Evolutionary conservation across 2,113 vertebrate species (phyloP).

Genomic region (Ptyas mucosa): DNA sequence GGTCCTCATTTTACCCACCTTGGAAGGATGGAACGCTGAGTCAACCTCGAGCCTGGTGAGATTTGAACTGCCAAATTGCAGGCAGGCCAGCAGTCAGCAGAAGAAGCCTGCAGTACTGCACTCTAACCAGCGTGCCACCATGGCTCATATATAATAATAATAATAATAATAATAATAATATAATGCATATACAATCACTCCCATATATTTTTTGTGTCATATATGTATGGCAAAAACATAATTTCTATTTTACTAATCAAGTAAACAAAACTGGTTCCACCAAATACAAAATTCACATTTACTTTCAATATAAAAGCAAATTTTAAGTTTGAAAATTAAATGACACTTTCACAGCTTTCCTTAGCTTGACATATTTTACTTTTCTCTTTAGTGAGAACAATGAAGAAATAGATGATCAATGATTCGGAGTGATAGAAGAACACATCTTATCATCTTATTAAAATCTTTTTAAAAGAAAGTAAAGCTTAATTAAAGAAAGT

Average conservation of each 20-base stretch:
- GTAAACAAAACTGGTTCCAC: neutral
- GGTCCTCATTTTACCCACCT: too few species aligned
- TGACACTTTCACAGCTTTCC: neutral
- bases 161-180: too few species aligned
- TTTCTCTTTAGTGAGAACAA: neutral
- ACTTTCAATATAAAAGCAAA: neutral
- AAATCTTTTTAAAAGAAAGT: neutral
- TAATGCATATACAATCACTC: neutral
- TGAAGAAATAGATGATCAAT: neutral
- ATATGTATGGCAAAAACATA: neutral
- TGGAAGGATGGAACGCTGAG: too few species aligned
- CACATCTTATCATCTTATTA: neutral
- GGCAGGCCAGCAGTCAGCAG: too few species aligned
- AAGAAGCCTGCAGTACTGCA: too few species aligned
- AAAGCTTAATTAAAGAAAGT: neutral
- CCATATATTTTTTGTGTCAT: neutral
- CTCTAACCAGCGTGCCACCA: too few species aligned
- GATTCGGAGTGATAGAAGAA: neutral
- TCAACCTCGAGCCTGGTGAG: too few species aligned
- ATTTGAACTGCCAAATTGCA: too few species aligned
- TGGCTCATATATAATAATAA: too few species aligned
- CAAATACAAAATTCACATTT: neutral
- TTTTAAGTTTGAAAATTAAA: neutral
- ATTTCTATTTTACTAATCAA: neutral
- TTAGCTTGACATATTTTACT: neutral